Conservation (phyloP, 2,797 vertebrate genomes). For the Carapus acus region DNA sequence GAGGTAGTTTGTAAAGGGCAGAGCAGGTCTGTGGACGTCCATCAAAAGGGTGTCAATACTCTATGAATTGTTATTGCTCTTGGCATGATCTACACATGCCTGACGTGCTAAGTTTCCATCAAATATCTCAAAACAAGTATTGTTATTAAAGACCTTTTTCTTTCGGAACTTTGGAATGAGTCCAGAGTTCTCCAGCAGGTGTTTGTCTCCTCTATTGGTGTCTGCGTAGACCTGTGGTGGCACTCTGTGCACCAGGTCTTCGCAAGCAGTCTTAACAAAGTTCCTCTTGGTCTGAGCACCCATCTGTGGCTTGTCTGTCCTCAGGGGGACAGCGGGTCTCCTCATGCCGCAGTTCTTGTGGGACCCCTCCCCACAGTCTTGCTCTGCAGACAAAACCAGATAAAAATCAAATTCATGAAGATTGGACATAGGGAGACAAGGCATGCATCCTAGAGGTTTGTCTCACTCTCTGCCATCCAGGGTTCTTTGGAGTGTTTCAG, state of each 20-base stretch:
- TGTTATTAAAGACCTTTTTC: constrained; percentile 93
- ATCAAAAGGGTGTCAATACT: too few species aligned
- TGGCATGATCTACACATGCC: too few species aligned
- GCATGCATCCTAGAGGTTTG: neutral
- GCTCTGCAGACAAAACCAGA: constrained; percentile 59
- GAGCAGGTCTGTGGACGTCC: too few species aligned
- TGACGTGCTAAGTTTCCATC: too few species aligned
- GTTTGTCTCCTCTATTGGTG: constrained; percentile 80
- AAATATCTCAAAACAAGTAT: too few species aligned
- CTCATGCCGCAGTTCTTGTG: constrained; percentile 27
- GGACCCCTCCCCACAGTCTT: constrained; percentile 48
- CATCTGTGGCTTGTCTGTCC: constrained; percentile 75
- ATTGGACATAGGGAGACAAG: too few species aligned
- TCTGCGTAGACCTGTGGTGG: constrained; percentile 76
- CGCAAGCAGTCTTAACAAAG: constrained; percentile 72
- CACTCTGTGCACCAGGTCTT: constrained; percentile 68
- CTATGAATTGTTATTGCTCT: too few species aligned
- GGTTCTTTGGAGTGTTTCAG: constrained; percentile 83
- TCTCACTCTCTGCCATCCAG: constrained; percentile 75
- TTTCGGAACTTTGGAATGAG: constrained; percentile 85
- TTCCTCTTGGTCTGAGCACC: constrained; percentile 76
- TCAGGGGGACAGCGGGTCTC: constrained; percentile 74
- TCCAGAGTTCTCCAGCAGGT: constrained; percentile 85
- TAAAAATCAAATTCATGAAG: neutral
- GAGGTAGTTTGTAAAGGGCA: too few species aligned